Conservation (phyloP, 2,797 vertebrate genomes). For the Aphelocoma californica region DNA sequence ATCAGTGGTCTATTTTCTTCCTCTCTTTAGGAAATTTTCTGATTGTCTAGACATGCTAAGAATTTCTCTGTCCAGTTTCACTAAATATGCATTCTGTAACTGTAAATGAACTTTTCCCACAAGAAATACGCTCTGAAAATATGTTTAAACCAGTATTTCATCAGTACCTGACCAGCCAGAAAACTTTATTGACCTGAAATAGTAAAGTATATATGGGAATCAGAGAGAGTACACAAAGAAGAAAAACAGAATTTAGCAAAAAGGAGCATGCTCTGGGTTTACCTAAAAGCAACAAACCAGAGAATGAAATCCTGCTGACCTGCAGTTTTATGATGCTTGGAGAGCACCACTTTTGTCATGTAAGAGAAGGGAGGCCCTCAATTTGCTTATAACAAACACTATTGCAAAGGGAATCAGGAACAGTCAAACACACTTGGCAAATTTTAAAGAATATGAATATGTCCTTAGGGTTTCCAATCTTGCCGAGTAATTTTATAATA, state of each 20-base stretch:
- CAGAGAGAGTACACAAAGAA: not conserved
- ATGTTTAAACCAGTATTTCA: not conserved
- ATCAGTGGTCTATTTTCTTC: not conserved
- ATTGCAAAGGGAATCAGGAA: not conserved
- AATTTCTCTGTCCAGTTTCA: not conserved
- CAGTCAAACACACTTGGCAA: not conserved
- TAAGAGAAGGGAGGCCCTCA: not conserved
- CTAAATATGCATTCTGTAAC: not conserved
- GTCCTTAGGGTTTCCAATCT: not conserved
- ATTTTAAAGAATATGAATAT: not conserved
- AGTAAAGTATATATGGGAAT: not conserved
- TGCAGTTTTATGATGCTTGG: not conserved
- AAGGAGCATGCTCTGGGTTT: not conserved
- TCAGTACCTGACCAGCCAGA: not conserved
- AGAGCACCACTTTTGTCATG: not conserved
- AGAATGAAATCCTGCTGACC: not conserved
- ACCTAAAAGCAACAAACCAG: not conserved
- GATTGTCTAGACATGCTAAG: not conserved
- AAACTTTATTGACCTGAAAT: not conserved
- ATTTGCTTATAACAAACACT: not conserved
- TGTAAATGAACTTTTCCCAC: not conserved
- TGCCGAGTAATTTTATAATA: slow-evolving; percentile 17
- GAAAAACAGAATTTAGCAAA: not conserved
- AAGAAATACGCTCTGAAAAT: not conserved
- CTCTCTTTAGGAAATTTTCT: not conserved